Percentiles rank a stretch among this genome's conserved stretches.
Evolutionary conservation across 2,797 vertebrate genomes (phyloP).

Genomic region (Gallinago nigripennis): DNA sequence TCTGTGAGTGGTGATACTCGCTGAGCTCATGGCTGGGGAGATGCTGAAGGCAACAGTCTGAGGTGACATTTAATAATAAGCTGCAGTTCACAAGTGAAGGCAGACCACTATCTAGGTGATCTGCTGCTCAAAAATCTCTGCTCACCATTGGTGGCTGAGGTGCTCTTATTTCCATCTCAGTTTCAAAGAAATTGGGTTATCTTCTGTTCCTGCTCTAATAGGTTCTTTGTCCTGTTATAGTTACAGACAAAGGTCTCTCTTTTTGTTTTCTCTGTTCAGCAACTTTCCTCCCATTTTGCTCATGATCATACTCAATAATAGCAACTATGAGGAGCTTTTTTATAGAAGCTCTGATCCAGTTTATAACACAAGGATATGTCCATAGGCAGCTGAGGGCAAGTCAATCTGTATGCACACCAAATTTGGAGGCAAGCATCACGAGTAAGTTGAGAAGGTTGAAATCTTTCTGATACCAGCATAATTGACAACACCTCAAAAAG

Average conservation of each 20-base stretch:
- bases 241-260: not conserved
- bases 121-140: not conserved
- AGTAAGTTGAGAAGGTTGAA: not conserved
- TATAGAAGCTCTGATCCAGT: not conserved
- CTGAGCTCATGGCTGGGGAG: not conserved
- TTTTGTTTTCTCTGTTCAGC: not conserved
- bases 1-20: not conserved
- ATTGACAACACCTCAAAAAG: constrained; percentile 4
- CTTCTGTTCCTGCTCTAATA: not conserved
- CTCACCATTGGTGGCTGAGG: not conserved
- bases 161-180: not conserved
- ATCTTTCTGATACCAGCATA: not conserved
- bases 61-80: not conserved
- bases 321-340: not conserved
- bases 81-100: not conserved
- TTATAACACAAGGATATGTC: not conserved
- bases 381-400: not conserved
- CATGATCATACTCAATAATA: not conserved
- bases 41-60: not conserved
- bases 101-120: not conserved
- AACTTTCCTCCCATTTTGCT: not conserved
- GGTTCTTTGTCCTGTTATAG: not conserved
- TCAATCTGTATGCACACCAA: not conserved
- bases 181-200: not conserved
- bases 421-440: not conserved